A percentile compares a stretch with the other conserved stretches of the same genome.
Conservation (phyloP, 2,888 invertebrate genomes). For the Drosophila neutralis region DNA sequence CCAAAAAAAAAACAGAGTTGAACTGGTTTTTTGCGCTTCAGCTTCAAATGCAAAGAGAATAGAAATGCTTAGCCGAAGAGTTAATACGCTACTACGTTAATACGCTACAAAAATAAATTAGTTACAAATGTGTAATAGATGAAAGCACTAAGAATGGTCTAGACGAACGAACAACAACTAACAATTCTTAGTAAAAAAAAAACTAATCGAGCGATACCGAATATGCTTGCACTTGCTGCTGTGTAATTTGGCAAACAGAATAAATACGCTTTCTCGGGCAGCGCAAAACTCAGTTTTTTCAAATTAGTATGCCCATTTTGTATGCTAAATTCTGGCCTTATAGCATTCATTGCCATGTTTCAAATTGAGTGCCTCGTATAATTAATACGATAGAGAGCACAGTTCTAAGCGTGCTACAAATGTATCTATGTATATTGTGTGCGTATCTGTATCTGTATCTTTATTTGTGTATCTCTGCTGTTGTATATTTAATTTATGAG, state of each 20-base stretch:
- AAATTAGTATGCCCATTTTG: not conserved
- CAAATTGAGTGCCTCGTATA: conserved; percentile 53
- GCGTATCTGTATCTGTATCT: conserved; percentile 14
- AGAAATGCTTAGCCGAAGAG: not conserved
- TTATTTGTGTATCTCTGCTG: conserved; percentile 12
- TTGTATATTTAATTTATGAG: conserved; percentile 48
- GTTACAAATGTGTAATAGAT: too few relatives aligned
- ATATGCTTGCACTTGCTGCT: not conserved
- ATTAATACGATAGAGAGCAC: conserved; percentile 44
- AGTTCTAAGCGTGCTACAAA: conserved; percentile 45
- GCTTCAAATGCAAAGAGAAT: not conserved
- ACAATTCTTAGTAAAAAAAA: not conserved
- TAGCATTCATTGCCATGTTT: conserved; percentile 51
- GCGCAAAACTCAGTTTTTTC: not conserved
- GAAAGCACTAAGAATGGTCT: not conserved
- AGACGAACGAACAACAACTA: not conserved
- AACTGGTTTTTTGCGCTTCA: conserved; percentile 59
- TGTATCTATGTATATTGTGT: conserved; percentile 35
- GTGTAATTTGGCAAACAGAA: not conserved
- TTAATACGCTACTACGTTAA: not conserved
- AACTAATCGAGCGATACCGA: not conserved
- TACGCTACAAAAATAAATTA: not conserved
- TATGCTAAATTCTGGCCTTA: conserved; percentile 11
- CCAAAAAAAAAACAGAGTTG: conserved; percentile 57
- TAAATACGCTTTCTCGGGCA: not conserved